Percentiles rank a stretch among this genome's conserved stretches.
These are phyloP conservation scores for Masnerella sp. DNA, from an alignment of 2,888 invertebrate species.

Conservation along the genomic window DNA sequence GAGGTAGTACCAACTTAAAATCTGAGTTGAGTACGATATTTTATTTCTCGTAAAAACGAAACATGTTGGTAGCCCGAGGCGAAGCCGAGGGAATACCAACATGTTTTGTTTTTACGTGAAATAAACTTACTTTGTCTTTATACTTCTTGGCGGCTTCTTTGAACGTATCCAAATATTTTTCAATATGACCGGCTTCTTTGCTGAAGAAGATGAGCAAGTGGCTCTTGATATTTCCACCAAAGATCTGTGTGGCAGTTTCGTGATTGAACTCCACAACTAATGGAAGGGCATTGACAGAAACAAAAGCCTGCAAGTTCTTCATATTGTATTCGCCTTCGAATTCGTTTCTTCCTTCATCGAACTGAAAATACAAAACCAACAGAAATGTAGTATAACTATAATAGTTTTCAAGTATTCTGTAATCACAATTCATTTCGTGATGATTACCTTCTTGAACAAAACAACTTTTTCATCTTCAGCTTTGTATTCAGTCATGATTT, in stretches of 20 bases:
- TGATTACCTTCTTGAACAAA: slow-evolving; percentile 92
- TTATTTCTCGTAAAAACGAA: too few species aligned
- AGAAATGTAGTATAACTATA: neutral
- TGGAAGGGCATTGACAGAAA: slow-evolving; percentile 90
- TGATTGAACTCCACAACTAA: slow-evolving; percentile 97
- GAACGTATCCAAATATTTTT: slow-evolving; percentile 87
- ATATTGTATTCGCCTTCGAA: slow-evolving; percentile 85
- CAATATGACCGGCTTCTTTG: slow-evolving; percentile 91
- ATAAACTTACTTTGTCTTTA: slow-evolving; percentile 86
- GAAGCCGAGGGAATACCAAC: too few species aligned
- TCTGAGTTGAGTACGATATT: too few species aligned
- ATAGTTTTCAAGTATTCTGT: neutral
- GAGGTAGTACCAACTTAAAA: neutral
- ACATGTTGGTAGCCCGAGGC: too few species aligned
- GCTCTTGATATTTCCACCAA: slow-evolving; percentile 98
- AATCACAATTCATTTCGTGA: neutral
- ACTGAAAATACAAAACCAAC: slow-evolving; percentile 80
- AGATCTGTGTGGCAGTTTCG: slow-evolving; percentile 98
- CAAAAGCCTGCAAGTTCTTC: slow-evolving; percentile 88
- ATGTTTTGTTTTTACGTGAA: too few species aligned
- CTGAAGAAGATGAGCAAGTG: slow-evolving; percentile 97
- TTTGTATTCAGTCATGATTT: slow-evolving; percentile 88
- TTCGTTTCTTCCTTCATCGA: slow-evolving; percentile 89
- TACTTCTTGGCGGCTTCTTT: slow-evolving; percentile 91
- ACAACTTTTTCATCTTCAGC: slow-evolving; percentile 88